Evolutionary conservation across 2,113 vertebrate genomes (phyloP), one percentile per base, ranked within the genome.

Genomic region (Sakesphorus luctuosus): DNA sequence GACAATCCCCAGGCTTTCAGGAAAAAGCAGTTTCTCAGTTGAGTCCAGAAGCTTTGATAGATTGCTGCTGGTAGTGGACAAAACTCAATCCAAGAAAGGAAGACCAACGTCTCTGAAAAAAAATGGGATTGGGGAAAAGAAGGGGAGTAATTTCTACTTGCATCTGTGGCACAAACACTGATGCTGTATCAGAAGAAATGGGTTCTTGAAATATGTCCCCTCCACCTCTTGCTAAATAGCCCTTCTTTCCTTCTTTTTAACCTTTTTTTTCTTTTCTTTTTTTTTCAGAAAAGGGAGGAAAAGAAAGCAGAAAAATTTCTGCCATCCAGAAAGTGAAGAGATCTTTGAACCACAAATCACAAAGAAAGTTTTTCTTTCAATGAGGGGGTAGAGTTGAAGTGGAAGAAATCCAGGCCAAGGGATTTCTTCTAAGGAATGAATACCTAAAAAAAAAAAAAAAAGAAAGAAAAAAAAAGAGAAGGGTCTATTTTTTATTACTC

Each of bases 401-500:
- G 58, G 78, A 89, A 78, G 49, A 89, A 96, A 96, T 88, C 61
- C 77, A 94, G 75, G 74, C 87, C 86, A 96, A 83, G 44, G 35
- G 56, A 91, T 88, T 90, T 89, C 50, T 90, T 82, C 62, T 80
- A 68, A 93, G 46, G 58, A 82, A 95, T 69, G 69, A 93, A 91
- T 43, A 35, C 21, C 86, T 61, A 31, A 79, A 84, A 73, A 14
- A 65, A 21, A 33, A 11, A 12, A 13, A 29, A 10, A 7, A 13
- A 17, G 11, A 11, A 5, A 14, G 10, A 26, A 11, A 5, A 14
- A 13, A 26, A 7, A 16, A 49, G 85, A 49, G 18, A 21, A 94
- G 91, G 49, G 3, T 77, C n/a, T 91, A 78, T 93, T 97, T 94
- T 92, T 36, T 81, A 91, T 97, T 96, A 96, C 93, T 97, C 94